Evolutionary conservation across 2,888 invertebrate species (phyloP).

Genomic region (Nymphalis urticae): DNA sequence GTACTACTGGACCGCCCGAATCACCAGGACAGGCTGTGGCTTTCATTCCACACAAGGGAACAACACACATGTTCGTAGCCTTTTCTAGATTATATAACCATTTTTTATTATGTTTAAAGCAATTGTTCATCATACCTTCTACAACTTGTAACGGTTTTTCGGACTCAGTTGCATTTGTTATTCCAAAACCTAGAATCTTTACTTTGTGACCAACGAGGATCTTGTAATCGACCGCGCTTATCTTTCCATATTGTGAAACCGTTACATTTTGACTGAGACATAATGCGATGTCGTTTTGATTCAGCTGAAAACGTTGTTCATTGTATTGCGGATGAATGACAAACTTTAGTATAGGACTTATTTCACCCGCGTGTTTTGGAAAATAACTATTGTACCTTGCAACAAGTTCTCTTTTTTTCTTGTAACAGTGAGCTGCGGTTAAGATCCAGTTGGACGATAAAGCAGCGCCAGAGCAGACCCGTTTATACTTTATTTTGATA

Average conservation of each 20-base stretch:
- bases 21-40: background rate
- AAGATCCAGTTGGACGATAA: background rate
- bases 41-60: background rate
- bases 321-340: constrained; percentile 5
- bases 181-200: background rate
- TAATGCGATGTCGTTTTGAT: background rate
- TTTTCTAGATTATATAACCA: too few relatives aligned
- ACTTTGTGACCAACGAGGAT: constrained; percentile 7
- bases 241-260: constrained; percentile 3
- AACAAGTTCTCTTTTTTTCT: background rate
- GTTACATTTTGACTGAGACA: background rate
- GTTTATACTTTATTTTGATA: rapidly evolving
- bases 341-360: background rate
- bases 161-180: background rate
- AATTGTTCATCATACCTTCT: background rate
- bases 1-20: constrained; percentile 8
- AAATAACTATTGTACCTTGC: constrained; percentile 13
- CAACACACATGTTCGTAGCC: constrained; percentile 1
- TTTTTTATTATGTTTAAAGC: too few relatives aligned
- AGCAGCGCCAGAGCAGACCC: constrained; percentile 10
- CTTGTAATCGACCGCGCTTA: constrained; percentile 4
- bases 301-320: background rate
- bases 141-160: constrained; percentile 1
- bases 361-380: constrained; percentile 2
- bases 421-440: constrained; percentile 15